Evolutionary conservation across 2,888 invertebrate genomes (phyloP), one percentile per base, ranked within the genome.

Genomic region (Polymixis flavicincta): DNA sequence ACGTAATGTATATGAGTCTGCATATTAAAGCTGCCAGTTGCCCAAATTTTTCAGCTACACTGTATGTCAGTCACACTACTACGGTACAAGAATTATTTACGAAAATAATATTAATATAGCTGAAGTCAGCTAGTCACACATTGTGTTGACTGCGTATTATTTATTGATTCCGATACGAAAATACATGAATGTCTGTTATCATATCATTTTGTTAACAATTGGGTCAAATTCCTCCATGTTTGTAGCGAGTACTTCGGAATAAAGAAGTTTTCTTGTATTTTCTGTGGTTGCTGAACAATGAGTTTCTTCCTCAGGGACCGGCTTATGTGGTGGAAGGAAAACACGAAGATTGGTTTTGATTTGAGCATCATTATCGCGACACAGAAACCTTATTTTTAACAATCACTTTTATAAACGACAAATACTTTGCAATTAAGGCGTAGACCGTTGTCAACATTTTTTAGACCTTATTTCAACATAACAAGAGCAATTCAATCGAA

Each of bases 211-310:
- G 57, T 52, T 67, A 61, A 63, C 45, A 80, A 75, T 75, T 81
- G 42, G 57, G 57, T 75, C 74, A 28, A 14, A 75, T 61, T 55
- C n/a, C 28, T 28, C 48, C 9, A 57, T 64, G 14, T 32, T 68
- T 55, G 22, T 48, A 8, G 3, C 28, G 28, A n/a, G 61, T 68
- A 55, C 32, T 68, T 52, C 25, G 25, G 64, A 78, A 68, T 81
- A n/a, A 54, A 67, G n/a, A 59, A 57, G 57, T 80, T 67, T 48
- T 45, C 54, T 63, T 64, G 52, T 32, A 28, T 74, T 67, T 78
- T 63, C 67, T 74, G 52, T 80, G 74, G 67, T 74, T 67, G 22
- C 59, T 28, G 52, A 48, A 75, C 63, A 80, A 80, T 67, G 48
- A 19, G 14, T 11, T 55, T n/a, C n/a, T 28, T 59, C 25, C 42